Conservation (phyloP, 2,113 vertebrate species). For the Elephantulus edwardii region DNA sequence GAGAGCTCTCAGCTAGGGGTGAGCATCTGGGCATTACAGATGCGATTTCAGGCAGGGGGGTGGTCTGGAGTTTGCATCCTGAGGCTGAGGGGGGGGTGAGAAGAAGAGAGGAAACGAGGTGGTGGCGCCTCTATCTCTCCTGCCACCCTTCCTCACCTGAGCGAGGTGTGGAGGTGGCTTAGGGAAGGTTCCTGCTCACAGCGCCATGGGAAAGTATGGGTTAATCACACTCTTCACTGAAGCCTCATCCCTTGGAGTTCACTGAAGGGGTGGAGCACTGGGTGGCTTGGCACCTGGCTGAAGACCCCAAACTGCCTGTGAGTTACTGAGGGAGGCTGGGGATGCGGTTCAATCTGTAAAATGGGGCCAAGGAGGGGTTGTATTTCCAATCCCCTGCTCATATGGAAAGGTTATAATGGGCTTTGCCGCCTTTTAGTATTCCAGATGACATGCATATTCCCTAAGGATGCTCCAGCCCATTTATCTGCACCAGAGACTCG, state of each 20-base stretch:
- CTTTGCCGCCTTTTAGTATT: background rate
- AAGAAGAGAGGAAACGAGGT: background rate
- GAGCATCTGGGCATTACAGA: background rate
- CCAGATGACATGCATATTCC: background rate
- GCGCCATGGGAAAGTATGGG: background rate
- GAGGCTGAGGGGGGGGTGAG: background rate
- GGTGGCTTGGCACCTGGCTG: background rate
- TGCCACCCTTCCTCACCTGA: background rate
- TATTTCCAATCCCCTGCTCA: background rate
- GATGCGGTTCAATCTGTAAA: slow-evolving; percentile 30
- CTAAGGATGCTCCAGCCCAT: slow-evolving; percentile 29
- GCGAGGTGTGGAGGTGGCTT: background rate
- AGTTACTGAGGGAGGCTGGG: background rate
- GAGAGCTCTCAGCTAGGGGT: background rate
- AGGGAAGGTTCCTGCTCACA: background rate
- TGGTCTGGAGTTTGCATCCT: background rate
- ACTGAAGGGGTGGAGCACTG: background rate
- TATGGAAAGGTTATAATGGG: background rate
- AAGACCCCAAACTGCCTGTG: background rate
- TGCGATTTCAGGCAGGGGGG: background rate
- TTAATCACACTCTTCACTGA: background rate
- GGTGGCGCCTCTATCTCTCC: background rate
- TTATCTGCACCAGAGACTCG: slow-evolving; percentile 58
- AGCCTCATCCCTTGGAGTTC: background rate
- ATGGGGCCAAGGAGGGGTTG: slow-evolving; percentile 43